Percentiles rank a stretch among this genome's conserved stretches.
These are phyloP conservation scores for Anthonomus grandis DNA, from an alignment of 1,140 invertebrate genomes.

Conservation along the genomic window DNA sequence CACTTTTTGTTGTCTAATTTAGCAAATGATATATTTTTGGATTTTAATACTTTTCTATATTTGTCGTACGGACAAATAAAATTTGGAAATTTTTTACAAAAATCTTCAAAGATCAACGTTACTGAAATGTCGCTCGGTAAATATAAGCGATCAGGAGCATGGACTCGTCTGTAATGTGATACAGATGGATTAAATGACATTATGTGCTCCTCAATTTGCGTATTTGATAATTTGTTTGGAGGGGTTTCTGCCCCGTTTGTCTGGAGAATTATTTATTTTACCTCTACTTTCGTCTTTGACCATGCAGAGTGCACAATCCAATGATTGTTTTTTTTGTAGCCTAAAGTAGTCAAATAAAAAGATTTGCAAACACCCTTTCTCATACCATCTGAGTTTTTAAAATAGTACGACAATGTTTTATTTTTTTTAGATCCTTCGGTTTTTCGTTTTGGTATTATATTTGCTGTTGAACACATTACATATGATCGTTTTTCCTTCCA, in stretches of 20 bases:
- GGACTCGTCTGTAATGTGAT: not conserved
- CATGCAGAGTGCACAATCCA: not conserved
- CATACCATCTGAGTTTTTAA: no score
- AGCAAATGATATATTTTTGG: no score
- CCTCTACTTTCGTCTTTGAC: not conserved
- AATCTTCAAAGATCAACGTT: not conserved
- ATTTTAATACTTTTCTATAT: no score
- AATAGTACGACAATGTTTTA: conserved; percentile 1
- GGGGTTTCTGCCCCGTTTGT: not conserved
- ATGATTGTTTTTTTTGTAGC: conserved; percentile 1
- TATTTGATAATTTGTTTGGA: not conserved
- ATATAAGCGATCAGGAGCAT: no score
- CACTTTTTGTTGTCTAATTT: conserved; percentile 9
- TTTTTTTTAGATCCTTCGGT: not conserved
- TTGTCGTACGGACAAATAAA: no score
- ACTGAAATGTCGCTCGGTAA: no score
- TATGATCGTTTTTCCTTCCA: no score
- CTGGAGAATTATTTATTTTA: not conserved
- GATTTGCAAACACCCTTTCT: no score
- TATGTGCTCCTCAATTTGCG: not conserved
- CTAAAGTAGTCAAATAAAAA: no score
- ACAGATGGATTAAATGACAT: not conserved
- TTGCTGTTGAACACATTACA: not conserved
- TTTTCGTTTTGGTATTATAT: not conserved
- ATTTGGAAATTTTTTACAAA: not conserved